Conservation (phyloP, 2,113 vertebrate species). For the Eira barbara region DNA sequence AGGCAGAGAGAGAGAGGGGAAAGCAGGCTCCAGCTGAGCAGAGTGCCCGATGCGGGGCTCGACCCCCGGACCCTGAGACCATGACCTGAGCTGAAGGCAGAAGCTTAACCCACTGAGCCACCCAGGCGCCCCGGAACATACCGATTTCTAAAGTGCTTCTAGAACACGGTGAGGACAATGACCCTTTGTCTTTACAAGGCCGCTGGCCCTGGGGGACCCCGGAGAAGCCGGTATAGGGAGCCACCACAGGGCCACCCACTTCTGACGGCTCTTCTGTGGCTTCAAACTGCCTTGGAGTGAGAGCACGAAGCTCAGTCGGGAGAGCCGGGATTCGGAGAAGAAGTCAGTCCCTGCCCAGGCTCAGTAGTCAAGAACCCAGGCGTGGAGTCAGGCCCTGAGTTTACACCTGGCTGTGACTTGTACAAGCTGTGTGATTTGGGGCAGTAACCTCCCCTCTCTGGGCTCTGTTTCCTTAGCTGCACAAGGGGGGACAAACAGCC, state of each 20-base stretch:
- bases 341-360: too few species aligned
- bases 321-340: neutral
- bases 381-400: fast-evolving
- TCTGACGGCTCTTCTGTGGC: too few species aligned
- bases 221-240: neutral
- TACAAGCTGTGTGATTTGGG: neutral
- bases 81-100: too few species aligned
- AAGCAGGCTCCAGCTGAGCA: too few species aligned
- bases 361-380: neutral
- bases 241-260: neutral
- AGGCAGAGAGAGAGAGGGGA: too few species aligned
- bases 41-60: too few species aligned
- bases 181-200: neutral
- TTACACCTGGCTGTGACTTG: neutral
- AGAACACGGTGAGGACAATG: neutral
- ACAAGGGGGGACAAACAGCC: neutral
- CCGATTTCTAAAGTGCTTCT: neutral
- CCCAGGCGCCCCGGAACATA: too few species aligned
- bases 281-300: neutral
- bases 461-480: neutral
- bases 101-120: too few species aligned
- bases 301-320: fast-evolving
- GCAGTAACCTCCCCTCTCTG: neutral
- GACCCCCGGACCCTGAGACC: too few species aligned
- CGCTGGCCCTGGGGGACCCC: neutral